Base-by-base conservation (phyloP, 2,113 vertebrate genomes). In the Coregonus clupeaformis region DNA sequence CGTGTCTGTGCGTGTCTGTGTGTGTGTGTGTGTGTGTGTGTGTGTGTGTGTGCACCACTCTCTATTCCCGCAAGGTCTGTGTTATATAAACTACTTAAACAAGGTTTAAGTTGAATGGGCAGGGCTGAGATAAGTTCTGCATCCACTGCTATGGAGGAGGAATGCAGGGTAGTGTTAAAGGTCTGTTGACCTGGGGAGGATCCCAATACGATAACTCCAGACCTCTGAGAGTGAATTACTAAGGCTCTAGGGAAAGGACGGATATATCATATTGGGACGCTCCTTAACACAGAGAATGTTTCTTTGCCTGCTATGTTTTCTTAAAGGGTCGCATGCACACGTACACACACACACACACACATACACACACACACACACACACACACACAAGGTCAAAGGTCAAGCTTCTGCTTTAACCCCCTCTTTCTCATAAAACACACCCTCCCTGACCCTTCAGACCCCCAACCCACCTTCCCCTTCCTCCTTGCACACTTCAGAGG, bases 361-460 rank as follows among this genome's bases (percentile, higher is more conserved):
- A 57, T 47, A 71, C 49, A 59, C 47, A 6, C 47, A 29, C 30
- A 29, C 42, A 11, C 49, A 52, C 30, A 30, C 30, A 32, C 30
- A 36, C 32, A 2, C 1, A 1, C 27, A 27, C 27, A 27, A 27
- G 27, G 27, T 7, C 32, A 87, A 79, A 89, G 89, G 84, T 92
- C 88, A 88, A 85, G 85, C 82, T 88, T 86, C 85, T 78, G 84
- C 87, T 86, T 83, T 87, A 74, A 68, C 74, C 72, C 32, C 12
- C 25, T 27, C 74, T 5, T 42, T 57, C 68, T 47, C 42, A 45
- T 45, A 49, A 49, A 11, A 65, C 63, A 65, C 63, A n/a, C 63
- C 25, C 27, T 29, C 63, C 11, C 16, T 27, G n/a, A 13, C 70
- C 72, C 57, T 60, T 60, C 5, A 60, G 6, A 60, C 30, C 4